Evolutionary conservation across 2,797 vertebrate species (phyloP), one percentile per base, ranked within the genome.

Genomic region (Spinus pinus): DNA sequence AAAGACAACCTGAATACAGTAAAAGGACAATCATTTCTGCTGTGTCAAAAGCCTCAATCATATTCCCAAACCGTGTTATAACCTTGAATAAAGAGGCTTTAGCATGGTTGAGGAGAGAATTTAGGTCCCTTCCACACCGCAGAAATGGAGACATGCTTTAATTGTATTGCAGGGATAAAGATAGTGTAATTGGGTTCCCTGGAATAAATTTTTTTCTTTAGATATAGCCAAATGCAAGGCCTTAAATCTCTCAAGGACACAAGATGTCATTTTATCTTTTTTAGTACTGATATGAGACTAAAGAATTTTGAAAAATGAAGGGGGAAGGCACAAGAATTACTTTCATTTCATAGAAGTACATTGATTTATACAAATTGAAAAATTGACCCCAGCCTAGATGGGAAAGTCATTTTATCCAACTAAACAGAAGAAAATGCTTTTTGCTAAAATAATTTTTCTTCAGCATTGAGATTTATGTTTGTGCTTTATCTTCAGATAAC

Each of bases 31-130:
- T 94, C 42, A 39, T 61, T 87, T 94, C 86, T 87, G 46, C 78
- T 65, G 64, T 54, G 67, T 71, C 67, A 90, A 94, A 92, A 87
- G 20, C 71, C 78, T 89, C 90, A 91, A 17, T 86, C 90, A 25
- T 61, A 95, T 95, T 96, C 71, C 92, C 83, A 93, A 78, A 85
- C 72, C 90, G 54, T 74, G 60, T 15, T 88, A 88, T 90, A 95
- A 92, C 86, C 94, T 94, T 97, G 86, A 90, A 94, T 91, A 95
- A 95, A 96, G 88, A 89, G 71, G 88, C 93, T 93, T 97, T 95
- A 85, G 57, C 60, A 78, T 78, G 88, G 90, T 7, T 72, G 82
- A 86, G 91, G 77, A 35, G 88, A 93, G 66, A 95, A 85, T 95
- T 95, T 92, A 80, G 42, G 77, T 88, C 82, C 27, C 79, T 88